phyloP scores from a whole-genome alignment of 2,888 invertebrate genomes.

The Tridacna crocea region DNA sequence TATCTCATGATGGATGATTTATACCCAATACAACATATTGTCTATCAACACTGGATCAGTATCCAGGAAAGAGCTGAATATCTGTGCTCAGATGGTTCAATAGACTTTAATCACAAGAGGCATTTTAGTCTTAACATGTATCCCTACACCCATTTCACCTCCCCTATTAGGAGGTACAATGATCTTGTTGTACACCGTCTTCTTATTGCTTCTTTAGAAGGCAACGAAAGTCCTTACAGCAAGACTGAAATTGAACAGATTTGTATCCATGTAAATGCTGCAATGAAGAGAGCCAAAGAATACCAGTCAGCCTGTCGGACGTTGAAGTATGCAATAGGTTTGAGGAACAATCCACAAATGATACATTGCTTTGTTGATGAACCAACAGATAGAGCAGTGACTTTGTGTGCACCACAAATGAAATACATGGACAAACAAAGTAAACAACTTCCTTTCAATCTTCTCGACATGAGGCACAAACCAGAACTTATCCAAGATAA shows the following conservation, averaged over 20 bases:
- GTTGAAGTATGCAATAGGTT: slow-evolving; percentile 54
- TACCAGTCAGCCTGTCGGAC: slow-evolving; percentile 62
- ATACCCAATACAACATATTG: slow-evolving; percentile 57
- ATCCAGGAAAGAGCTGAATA: slow-evolving; percentile 63
- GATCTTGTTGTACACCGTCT: slow-evolving; percentile 64
- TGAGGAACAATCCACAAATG: slow-evolving; percentile 52
- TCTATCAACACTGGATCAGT: slow-evolving; percentile 62
- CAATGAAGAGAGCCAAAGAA: slow-evolving; percentile 59
- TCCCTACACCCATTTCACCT: slow-evolving; percentile 67
- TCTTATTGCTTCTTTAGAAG: slow-evolving; percentile 58
- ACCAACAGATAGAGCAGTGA: slow-evolving; percentile 59
- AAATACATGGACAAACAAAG: slow-evolving; percentile 45
- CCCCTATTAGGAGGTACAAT: slow-evolving; percentile 64
- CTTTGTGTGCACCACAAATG: slow-evolving; percentile 59
- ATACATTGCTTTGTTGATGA: slow-evolving; percentile 58
- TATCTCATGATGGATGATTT: slow-evolving; percentile 55
- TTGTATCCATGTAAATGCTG: slow-evolving; percentile 62
- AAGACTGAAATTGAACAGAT: slow-evolving; percentile 59
- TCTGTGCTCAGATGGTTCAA: slow-evolving; percentile 51
- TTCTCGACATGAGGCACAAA: slow-evolving; percentile 59
- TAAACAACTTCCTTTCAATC: slow-evolving; percentile 57
- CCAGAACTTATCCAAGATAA: slow-evolving; percentile 49
- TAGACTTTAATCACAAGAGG: slow-evolving; percentile 40
- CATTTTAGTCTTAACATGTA: slow-evolving; percentile 66
- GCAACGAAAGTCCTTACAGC: slow-evolving; percentile 54